These are phyloP conservation scores for Ophonus ardosiacus DNA, from an alignment of 2,888 invertebrate genomes.

Conservation along the genomic window DNA sequence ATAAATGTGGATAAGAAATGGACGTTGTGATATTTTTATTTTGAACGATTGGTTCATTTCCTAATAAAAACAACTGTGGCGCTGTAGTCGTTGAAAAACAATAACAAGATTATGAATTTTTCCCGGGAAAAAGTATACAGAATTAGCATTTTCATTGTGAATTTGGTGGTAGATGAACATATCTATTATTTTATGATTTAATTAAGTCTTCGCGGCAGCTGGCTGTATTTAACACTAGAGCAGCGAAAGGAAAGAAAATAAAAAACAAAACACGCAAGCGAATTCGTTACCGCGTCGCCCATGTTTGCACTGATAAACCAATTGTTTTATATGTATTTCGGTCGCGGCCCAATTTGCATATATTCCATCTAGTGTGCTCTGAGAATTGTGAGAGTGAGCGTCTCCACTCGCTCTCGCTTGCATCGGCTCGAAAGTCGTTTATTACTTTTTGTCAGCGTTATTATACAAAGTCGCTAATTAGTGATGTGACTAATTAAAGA, in stretches of 20 bases:
- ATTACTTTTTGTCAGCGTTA: constrained; percentile 58
- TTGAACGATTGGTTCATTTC: no score
- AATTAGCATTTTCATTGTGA: background rate
- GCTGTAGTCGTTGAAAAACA: background rate
- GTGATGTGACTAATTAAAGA: constrained; percentile 56
- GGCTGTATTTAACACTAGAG: constrained; percentile 34
- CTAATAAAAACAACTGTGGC: background rate
- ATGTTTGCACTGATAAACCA: constrained; percentile 61
- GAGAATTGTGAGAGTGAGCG: constrained; percentile 24
- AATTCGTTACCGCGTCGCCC: constrained; percentile 40
- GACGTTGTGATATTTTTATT: no score
- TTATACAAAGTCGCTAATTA: constrained; percentile 61
- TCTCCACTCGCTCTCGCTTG: background rate
- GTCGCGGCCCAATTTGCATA: constrained; percentile 57
- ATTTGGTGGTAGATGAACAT: background rate
- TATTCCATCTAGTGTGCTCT: constrained; percentile 47
- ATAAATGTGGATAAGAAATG: no score
- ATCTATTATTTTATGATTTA: constrained; percentile 35
- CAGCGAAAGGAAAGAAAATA: constrained; percentile 23
- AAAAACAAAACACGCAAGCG: constrained; percentile 26
- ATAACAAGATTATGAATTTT: background rate
- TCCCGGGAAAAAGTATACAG: background rate
- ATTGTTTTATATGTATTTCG: constrained; percentile 62
- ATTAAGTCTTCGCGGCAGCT: constrained; percentile 17
- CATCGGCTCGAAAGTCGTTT: constrained; percentile 23